Evolutionary conservation across 2,113 vertebrate species (phyloP), one percentile per base, ranked within the genome.

Genomic region (Callospermophilus lateralis): DNA sequence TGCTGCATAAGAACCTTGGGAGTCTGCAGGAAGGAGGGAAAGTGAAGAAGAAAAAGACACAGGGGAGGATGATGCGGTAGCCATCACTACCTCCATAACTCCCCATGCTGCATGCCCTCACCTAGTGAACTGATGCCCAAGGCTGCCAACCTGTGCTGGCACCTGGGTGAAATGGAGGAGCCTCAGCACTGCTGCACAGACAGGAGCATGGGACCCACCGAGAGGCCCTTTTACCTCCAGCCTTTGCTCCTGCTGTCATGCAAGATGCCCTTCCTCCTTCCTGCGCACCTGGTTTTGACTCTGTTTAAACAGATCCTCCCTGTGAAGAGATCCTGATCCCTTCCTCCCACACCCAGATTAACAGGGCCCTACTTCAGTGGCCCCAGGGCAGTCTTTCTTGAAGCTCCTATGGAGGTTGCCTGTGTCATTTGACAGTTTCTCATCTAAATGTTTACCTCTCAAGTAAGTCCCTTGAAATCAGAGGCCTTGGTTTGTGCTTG

Each of bases 1-100:
- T 63, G 39, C 20, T 51, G 19, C 24, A 0, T 6, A 19, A 80
- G 61, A 90, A 53, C 37, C 32, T 4, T 8, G 24, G 17, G 37
- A 34, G 53, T 65, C 65, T 77, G 20, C 65, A 6, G 16, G 58
- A 4, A 48, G 80, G 65, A 39, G 19, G 42, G 63, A 77, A 73
- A 92, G 58, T 63, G 15, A 93, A 84, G 51, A 45, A 84, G 76
- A 28, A 89, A 77, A 20, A 97, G 90, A 45, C 4, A 5, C 24
- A 30, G 74, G 63, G 42, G 39, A 81, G 6, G 30, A 55, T n/a
- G 37, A 67, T 16, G 6, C 2, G 16, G 84, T 4, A 30, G 58
- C 39, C 17, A 30, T 34, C 0, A 1, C 3, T 4, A 1, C 0
- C 22, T 17, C 45, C 48, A 13, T 17, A 53, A 10, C 39, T 26